These are phyloP conservation scores for Rousettus leschenaultii DNA, from an alignment of 2,113 vertebrate species.

Conservation along the genomic window DNA sequence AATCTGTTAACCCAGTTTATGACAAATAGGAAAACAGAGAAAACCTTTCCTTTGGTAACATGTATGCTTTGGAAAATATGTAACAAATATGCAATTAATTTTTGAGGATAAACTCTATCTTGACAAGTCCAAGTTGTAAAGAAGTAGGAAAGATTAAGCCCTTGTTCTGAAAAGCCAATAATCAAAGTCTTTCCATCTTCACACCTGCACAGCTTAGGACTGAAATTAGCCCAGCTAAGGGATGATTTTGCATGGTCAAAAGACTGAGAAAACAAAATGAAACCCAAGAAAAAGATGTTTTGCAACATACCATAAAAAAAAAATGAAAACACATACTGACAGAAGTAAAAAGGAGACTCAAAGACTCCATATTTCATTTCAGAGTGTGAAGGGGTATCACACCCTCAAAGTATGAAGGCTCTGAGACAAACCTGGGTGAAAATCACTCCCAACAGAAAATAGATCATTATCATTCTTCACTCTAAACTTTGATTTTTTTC, in stretches of 20 bases:
- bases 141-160: background rate
- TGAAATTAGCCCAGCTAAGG: background rate
- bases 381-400: rapidly evolving
- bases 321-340: background rate
- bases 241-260: rapidly evolving
- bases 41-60: background rate
- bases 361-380: background rate
- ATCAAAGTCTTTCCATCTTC: background rate
- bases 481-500: background rate
- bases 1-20: background rate
- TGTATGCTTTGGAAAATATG: background rate
- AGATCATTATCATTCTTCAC: background rate
- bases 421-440: background rate
- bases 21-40: background rate
- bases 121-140: background rate
- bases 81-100: background rate
- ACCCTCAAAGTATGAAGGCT: background rate
- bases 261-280: background rate
- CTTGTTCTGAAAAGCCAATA: background rate
- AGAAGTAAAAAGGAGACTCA: background rate
- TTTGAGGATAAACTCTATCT: background rate
- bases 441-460: background rate
- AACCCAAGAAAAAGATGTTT: background rate
- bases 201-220: background rate
- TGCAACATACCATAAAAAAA: background rate